Conservation (phyloP, 2,888 invertebrate species). For the Graphium colonna region DNA sequence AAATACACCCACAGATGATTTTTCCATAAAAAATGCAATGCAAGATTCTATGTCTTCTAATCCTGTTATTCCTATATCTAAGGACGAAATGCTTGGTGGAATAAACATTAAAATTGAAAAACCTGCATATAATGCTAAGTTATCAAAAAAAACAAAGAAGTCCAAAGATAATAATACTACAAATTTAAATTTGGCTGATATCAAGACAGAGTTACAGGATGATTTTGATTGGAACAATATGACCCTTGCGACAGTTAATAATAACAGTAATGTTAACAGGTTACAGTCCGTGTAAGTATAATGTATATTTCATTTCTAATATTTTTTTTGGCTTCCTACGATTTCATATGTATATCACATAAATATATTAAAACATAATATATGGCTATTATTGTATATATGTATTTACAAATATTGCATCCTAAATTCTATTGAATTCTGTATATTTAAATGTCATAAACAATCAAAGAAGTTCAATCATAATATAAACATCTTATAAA, state of each 20-base stretch:
- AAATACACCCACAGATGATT: conserved; percentile 47
- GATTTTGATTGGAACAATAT: conserved; percentile 73
- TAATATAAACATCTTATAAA: too few species aligned
- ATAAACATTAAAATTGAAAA: conserved; percentile 65
- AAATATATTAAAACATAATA: too few species aligned
- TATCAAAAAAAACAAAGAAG: conserved; percentile 51
- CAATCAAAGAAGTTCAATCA: too few species aligned
- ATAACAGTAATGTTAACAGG: conserved; percentile 58
- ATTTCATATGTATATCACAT: too few species aligned
- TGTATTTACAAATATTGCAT: too few species aligned
- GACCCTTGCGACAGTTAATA: conserved; percentile 68
- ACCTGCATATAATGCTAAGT: conserved; percentile 36
- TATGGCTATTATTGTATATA: too few species aligned
- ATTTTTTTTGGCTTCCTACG: neutral
- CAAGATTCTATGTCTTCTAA: conserved; percentile 45
- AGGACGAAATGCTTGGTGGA: conserved; percentile 69
- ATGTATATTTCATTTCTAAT: conserved; percentile 22
- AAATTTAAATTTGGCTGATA: conserved; percentile 56
- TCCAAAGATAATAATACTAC: conserved; percentile 38
- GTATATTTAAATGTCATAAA: too few species aligned
- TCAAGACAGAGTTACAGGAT: conserved; percentile 74
- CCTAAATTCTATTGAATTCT: too few species aligned
- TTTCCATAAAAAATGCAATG: conserved; percentile 43
- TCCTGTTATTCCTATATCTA: conserved; percentile 38
- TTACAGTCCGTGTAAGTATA: conserved; percentile 68